Evolutionary conservation across 2,797 vertebrate species (phyloP).

Genomic region (Morelia viridis): DNA sequence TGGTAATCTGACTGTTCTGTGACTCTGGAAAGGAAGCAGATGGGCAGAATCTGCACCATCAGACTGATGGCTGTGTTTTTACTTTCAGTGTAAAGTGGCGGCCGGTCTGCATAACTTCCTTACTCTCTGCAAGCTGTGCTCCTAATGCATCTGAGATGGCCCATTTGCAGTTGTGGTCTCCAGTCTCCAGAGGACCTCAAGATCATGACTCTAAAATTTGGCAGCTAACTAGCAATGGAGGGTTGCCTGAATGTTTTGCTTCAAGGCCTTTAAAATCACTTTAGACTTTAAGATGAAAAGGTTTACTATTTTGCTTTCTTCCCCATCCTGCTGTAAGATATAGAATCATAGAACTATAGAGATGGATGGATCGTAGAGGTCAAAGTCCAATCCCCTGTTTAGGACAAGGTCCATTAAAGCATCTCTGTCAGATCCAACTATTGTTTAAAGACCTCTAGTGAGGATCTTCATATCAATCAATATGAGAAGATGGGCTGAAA

Average conservation of each 20-base stretch:
- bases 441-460: not conserved
- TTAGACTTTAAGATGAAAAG: not conserved
- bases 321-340: not conserved
- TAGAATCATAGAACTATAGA: not conserved
- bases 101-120: not conserved
- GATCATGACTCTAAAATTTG: not conserved
- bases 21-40: not conserved
- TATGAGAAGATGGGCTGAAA: not conserved
- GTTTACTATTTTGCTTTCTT: not conserved
- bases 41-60: not conserved
- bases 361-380: not conserved
- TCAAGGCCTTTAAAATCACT: not conserved
- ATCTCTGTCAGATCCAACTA: not conserved
- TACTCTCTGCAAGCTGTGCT: not conserved
- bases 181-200: not conserved
- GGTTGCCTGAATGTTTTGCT: not conserved
- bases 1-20: not conserved
- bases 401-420: not conserved
- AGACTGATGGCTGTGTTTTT: not conserved
- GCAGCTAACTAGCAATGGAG: not conserved
- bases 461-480: not conserved
- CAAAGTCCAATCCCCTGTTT: not conserved
- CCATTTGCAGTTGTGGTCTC: not conserved
- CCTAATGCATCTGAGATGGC: not conserved
- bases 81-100: not conserved